A percentile compares a stretch with the other conserved stretches of the same genome.
Evolutionary conservation across 2,888 invertebrate genomes (phyloP).

Genomic region (Sphinx pinastri): DNA sequence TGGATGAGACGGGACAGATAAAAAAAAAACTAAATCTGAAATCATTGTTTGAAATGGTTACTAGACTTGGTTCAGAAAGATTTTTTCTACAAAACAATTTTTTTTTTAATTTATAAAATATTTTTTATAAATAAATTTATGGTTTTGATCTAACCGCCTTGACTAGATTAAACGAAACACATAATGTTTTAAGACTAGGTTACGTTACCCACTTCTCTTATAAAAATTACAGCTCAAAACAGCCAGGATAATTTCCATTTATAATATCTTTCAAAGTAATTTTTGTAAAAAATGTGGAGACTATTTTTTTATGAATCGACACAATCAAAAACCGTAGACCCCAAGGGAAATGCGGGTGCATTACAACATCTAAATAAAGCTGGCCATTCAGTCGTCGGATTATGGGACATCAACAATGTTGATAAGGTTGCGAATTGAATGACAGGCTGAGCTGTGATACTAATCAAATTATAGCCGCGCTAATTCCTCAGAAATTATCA

Average conservation of each 20-base stretch:
- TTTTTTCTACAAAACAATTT: too few relatives aligned
- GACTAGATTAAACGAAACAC: constrained; percentile 3
- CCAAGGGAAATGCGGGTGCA: constrained; percentile 18
- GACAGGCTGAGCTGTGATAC: constrained; percentile 5
- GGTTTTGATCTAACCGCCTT: neutral
- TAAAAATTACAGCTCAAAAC: constrained; percentile 34
- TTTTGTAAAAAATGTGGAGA: neutral
- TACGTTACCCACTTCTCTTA: constrained; percentile 37
- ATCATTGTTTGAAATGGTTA: too few relatives aligned
- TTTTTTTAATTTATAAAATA: too few relatives aligned
- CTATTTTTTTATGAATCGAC: constrained; percentile 13
- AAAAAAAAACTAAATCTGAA: neutral
- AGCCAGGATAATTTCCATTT: constrained; percentile 2
- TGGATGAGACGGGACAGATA: neutral
- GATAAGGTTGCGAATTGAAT: neutral
- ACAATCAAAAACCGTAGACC: constrained; percentile 23
- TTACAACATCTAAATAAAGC: constrained; percentile 18
- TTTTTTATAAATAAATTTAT: too few relatives aligned
- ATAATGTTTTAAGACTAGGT: constrained; percentile 44
- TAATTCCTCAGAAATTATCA: constrained; percentile 5
- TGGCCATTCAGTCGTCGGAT: neutral
- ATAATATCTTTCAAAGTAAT: constrained; percentile 3
- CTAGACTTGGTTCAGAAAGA: too few relatives aligned
- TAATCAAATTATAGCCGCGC: constrained; percentile 1
- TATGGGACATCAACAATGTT: neutral